Percentiles rank a stretch among this genome's conserved stretches.
These are phyloP conservation scores for Psettodes erumei DNA, from an alignment of 2,113 vertebrate genomes.

Conservation along the genomic window DNA sequence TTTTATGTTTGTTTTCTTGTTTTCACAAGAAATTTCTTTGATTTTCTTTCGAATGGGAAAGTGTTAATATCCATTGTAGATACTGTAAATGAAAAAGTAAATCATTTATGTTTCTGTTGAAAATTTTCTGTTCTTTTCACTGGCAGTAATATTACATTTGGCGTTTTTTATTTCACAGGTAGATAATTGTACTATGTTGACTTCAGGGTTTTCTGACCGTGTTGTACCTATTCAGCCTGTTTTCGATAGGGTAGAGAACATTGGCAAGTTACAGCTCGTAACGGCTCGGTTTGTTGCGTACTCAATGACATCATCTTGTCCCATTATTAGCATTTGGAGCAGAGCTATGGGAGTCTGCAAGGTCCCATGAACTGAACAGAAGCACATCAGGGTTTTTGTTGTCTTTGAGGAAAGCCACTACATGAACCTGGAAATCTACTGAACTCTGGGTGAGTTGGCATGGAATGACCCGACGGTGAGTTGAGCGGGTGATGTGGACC, in stretches of 20 bases:
- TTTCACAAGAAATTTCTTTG: too few species aligned
- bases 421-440: background rate
- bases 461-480: background rate
- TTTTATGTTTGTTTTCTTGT: too few species aligned
- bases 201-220: too few species aligned
- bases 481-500: conserved; percentile 13
- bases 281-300: background rate
- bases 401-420: background rate
- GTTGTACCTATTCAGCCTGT: background rate
- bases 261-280: background rate
- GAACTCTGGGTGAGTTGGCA: background rate
- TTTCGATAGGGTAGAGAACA: background rate
- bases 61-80: too few species aligned
- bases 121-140: too few species aligned
- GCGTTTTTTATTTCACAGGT: too few species aligned
- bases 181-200: too few species aligned
- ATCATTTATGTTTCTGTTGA: too few species aligned
- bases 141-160: too few species aligned
- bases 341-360: background rate
- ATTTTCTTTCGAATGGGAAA: too few species aligned
- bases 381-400: too few species aligned
- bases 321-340: background rate
- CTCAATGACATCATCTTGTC: background rate
- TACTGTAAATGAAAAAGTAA: too few species aligned
- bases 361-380: background rate